Conservation (phyloP, 2,797 vertebrate genomes). For the Urocyon cinereoargenteus region DNA sequence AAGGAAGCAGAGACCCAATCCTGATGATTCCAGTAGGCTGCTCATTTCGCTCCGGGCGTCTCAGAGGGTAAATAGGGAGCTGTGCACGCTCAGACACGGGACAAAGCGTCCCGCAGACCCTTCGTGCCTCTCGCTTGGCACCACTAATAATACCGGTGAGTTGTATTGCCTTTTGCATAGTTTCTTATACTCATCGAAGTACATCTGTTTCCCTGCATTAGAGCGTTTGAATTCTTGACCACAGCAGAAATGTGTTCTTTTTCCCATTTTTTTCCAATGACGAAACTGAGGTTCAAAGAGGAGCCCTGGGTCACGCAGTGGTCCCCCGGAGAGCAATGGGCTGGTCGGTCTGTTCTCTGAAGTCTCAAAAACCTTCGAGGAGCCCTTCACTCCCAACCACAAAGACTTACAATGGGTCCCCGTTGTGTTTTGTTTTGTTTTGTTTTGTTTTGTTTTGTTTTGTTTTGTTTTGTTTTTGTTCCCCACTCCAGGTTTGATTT, state of each 20-base stretch:
- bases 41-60: neutral
- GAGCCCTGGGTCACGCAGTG: neutral
- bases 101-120: neutral
- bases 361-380: neutral
- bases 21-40: too few relatives aligned
- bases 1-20: neutral
- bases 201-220: neutral
- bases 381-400: neutral
- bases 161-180: neutral
- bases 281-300: neutral
- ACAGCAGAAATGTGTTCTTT: conserved; percentile 26
- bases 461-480: neutral
- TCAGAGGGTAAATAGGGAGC: neutral
- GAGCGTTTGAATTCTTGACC: neutral
- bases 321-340: neutral
- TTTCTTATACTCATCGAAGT: neutral
- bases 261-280: neutral
- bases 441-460: neutral
- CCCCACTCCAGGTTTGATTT: neutral
- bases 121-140: neutral
- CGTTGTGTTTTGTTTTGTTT: too few relatives aligned
- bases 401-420: neutral
- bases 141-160: neutral
- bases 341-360: neutral
- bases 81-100: neutral